A percentile compares a stretch with the other conserved stretches of the same genome.
These are phyloP conservation scores for Phasianus colchicus DNA, from an alignment of 2,113 vertebrate species.

Conservation along the genomic window DNA sequence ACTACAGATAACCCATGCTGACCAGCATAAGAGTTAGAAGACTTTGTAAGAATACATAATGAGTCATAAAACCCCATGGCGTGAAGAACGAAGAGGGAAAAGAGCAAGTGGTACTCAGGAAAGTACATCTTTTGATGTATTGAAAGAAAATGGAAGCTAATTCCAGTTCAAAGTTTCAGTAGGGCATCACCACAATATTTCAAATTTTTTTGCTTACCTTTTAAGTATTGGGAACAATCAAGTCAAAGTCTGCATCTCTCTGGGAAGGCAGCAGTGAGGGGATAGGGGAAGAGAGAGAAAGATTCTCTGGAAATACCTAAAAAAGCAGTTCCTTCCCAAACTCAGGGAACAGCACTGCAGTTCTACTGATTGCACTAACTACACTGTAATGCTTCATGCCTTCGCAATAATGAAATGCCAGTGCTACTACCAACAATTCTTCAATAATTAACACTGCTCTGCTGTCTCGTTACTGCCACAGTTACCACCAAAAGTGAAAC, in stretches of 20 bases:
- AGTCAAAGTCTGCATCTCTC: not conserved
- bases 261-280: not conserved
- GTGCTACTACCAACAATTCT: not conserved
- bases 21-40: not conserved
- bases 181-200: not conserved
- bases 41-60: not conserved
- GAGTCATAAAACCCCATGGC: accelerated
- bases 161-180: not conserved
- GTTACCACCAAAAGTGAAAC: not conserved
- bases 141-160: not conserved
- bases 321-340: not conserved
- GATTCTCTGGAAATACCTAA: not conserved
- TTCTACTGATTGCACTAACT: accelerated
- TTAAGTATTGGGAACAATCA: not conserved
- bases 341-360: not conserved
- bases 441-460: not conserved
- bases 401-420: not conserved
- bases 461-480: not conserved
- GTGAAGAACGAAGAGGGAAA: not conserved
- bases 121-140: not conserved
- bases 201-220: accelerated
- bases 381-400: not conserved
- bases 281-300: not conserved
- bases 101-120: accelerated
- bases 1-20: not conserved